These are phyloP conservation scores for Columba janthina DNA, from an alignment of 2,113 vertebrate genomes.

Conservation along the genomic window DNA sequence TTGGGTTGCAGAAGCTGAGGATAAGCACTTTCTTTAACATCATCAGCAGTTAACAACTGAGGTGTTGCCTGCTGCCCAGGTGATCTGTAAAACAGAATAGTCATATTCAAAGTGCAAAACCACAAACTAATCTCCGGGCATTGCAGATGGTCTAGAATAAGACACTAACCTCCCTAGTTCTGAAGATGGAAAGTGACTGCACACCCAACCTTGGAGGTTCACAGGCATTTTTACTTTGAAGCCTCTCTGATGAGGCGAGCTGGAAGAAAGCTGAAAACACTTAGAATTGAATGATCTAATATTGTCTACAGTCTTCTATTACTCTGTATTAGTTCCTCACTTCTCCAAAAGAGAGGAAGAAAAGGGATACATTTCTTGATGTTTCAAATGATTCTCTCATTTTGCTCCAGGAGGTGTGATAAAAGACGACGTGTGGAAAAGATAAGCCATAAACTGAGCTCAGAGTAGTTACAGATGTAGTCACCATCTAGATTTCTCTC, in stretches of 20 bases:
- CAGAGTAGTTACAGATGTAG: neutral
- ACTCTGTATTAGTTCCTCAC: neutral
- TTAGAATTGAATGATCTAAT: neutral
- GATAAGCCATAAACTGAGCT: neutral
- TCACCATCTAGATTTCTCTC: neutral
- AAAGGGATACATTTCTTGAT: neutral
- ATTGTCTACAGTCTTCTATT: neutral
- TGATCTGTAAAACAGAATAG: neutral
- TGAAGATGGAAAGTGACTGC: neutral
- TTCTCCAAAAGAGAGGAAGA: neutral
- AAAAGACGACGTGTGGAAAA: neutral
- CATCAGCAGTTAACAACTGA: neutral
- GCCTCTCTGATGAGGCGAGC: neutral
- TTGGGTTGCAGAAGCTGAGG: neutral
- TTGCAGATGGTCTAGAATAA: neutral
- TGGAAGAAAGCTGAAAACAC: neutral
- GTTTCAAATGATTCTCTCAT: neutral
- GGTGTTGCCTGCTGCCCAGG: neutral
- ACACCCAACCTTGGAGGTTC: neutral
- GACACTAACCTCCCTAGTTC: neutral
- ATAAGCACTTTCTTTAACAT: neutral
- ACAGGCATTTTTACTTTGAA: neutral
- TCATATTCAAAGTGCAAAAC: neutral
- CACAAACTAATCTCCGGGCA: neutral
- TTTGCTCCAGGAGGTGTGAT: neutral